phyloP scores from a whole-genome alignment of 1,140 invertebrate species.

The Leptinotarsa lineolata region DNA sequence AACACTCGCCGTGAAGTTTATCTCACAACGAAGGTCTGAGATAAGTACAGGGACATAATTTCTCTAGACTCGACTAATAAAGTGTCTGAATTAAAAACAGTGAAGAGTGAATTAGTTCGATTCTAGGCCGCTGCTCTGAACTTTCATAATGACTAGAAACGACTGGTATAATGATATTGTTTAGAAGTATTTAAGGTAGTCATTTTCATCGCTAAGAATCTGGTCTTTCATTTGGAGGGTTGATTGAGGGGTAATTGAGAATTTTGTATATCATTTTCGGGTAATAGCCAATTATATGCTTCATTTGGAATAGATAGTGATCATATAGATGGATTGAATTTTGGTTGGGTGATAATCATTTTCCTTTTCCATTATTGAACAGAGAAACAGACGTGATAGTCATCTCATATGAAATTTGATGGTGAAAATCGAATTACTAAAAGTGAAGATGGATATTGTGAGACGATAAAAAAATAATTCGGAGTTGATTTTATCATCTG shows the following conservation, averaged over 20 bases:
- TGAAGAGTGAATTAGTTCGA: conserved; percentile 1
- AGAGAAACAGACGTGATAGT: too few relatives aligned
- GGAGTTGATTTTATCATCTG: too few relatives aligned
- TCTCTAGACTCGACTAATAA: not conserved
- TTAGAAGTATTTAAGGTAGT: conserved; percentile 1
- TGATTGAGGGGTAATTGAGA: conserved; percentile 3
- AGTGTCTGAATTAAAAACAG: not conserved
- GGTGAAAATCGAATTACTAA: too few relatives aligned
- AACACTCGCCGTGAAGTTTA: too few relatives aligned
- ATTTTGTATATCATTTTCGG: not conserved
- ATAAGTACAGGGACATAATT: not conserved
- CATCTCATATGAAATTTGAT: too few relatives aligned
- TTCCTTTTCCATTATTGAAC: not conserved
- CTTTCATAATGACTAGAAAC: not conserved
- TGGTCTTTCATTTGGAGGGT: not conserved
- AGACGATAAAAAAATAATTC: too few relatives aligned
- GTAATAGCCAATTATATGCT: not conserved
- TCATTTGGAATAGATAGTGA: not conserved
- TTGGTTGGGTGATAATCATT: not conserved
- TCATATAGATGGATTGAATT: not conserved
- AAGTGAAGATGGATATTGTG: too few relatives aligned
- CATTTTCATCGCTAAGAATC: not conserved
- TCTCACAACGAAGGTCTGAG: too few relatives aligned
- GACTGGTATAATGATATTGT: not conserved
- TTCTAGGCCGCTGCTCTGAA: not conserved